Percentiles rank a stretch among this genome's conserved stretches.
Evolutionary conservation across 1,140 invertebrate genomes (phyloP).

Genomic region (Ceratoteleas bidentatus): DNA sequence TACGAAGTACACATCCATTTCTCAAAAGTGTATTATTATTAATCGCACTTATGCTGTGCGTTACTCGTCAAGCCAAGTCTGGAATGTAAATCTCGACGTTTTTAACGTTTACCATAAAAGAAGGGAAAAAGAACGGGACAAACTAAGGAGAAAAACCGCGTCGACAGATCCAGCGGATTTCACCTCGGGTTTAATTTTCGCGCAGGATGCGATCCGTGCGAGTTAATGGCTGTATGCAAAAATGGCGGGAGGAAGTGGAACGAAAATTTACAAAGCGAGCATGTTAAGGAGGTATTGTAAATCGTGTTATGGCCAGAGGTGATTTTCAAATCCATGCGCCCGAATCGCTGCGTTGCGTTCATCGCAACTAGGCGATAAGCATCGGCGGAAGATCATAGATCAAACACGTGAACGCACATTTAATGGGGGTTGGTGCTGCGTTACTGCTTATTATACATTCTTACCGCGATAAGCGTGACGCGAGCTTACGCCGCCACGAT

Average conservation of each 20-base stretch:
- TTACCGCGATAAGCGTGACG: constrained; percentile 74
- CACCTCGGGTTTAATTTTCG: no score
- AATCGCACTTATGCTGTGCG: constrained; percentile 30
- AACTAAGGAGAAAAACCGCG: no score
- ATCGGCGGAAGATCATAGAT: constrained; percentile 79
- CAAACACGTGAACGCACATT: constrained; percentile 77
- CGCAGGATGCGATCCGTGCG: no score
- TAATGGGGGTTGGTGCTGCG: constrained; percentile 69
- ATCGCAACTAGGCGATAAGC: constrained; percentile 59
- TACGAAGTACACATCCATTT: constrained; percentile 45
- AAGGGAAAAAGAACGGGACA: no score
- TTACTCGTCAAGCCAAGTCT: background rate
- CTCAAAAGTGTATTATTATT: constrained; percentile 51
- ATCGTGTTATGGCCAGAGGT: constrained; percentile 47
- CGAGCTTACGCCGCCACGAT: constrained; percentile 71
- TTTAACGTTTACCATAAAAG: no score
- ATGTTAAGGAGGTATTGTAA: constrained; percentile 38
- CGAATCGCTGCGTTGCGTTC: constrained; percentile 55
- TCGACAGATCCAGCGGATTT: no score
- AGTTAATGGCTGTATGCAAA: no score
- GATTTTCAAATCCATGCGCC: constrained; percentile 55
- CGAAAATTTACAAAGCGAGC: constrained; percentile 26
- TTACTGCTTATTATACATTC: constrained; percentile 81
- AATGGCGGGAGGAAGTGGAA: constrained; percentile 3
- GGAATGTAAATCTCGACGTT: no score